Evolutionary conservation across 1,140 invertebrate species (phyloP), one percentile per base, ranked within the genome.

Genomic region (Rhopalosiphum maidis): DNA sequence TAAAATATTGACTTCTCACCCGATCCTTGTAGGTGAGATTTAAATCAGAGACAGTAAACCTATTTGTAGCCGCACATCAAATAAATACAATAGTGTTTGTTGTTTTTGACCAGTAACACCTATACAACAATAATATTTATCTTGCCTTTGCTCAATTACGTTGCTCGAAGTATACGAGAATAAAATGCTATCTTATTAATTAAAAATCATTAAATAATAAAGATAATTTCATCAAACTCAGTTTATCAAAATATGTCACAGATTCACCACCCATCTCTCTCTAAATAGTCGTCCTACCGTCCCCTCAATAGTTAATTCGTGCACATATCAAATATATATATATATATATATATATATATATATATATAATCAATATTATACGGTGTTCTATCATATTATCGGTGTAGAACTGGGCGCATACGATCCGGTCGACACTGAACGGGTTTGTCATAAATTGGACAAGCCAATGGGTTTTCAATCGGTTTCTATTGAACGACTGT

Each of bases 381-480:
- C 60, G n/a, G 18, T 51, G 15, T 51, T 51, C 15, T 60, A 60
- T 60, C 30, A 60, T 30, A 60, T 54, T 54, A 54, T 60, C 30
- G 55, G 8, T 30, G 25, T 15, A 77, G 60, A n/a, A 77, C 30
- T 1, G 5, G 30, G 60, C 30, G n/a, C 37, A 8, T 85, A 37
- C 7, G 82, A 85, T 85, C 0, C 9, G 22, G 83, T 11, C 83
- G 35, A 41, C 46, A 22, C 5, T 22, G 46, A 77, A 82, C 77
- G 91, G 60, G 23, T 85, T 54, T 4, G 91, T 30, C 77, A 35
- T 85, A 51, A 41, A 83, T 48, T 51, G 41, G 7, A 7, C 18
- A 2, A 77, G 68, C 25, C 91, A 83, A 92, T 85, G 60, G 51
- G 46, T 92, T 92, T 83, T 83, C 41, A 82, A 92, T 83, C 77